Base-by-base conservation (phyloP, 2,888 invertebrate genomes). In the Druceiella hillmani region DNA sequence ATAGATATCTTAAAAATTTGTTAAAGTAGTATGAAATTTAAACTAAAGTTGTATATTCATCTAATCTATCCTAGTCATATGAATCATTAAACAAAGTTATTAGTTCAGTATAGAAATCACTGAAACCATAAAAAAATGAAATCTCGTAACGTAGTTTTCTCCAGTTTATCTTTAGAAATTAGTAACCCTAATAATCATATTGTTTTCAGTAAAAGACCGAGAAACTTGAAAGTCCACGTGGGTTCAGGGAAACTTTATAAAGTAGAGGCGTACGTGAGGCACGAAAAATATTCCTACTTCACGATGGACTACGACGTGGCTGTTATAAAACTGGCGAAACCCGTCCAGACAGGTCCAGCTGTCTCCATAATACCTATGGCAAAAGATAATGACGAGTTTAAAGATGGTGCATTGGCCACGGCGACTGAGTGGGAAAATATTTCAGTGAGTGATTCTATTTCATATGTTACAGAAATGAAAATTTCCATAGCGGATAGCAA, bases 291-390 rank as follows among this genome's bases (percentile, higher is more conserved):
- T 48, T 58, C 62, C 9, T 67, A 58, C 34, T 48, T 50, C 1
- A 61, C 60, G n/a, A 74, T 75, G 55, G 78, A 80, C 40, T 74
- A 64, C 38, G 81, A 81, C 35, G 65, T 77, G 17, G 78, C 79
- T 0, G 50, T 80, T 1, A 48, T 81, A 4, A 66, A 74, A 59
- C 57, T 81, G 2, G 47, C 64, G 0, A 61, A 58, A 6, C 64
- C 71, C 2, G 58, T 81, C 24, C 47, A 53, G n/a, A 75, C 70
- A 39, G 64, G 55, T 41, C 59, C 63, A 0, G 58, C 54, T 1
- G 66, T 74, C 0, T 57, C 61, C 24, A 55, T 69, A 1, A 64
- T 76, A 1, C 50, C 57, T 4, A 52, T 81, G 50, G 61, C 69
- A 3, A 55, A 57, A 1, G 26, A 45, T 1, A 58, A 56, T 2